Evolutionary conservation across 2,797 vertebrate species (phyloP).

Genomic region (Sciurus vulgaris): DNA sequence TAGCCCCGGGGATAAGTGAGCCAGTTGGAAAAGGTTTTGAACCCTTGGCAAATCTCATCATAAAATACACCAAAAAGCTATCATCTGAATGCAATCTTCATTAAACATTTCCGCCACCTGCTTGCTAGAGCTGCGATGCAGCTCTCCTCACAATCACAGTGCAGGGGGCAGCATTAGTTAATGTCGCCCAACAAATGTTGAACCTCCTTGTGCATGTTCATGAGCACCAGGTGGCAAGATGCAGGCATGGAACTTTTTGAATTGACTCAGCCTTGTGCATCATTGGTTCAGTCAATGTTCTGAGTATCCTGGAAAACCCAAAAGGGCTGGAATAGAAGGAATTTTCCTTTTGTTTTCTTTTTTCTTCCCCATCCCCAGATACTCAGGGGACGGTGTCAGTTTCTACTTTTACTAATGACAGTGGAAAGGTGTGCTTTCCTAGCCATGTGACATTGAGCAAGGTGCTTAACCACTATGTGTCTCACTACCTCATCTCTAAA

Average conservation of each 20-base stretch:
- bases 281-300: slow-evolving; percentile 92
- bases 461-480: background rate
- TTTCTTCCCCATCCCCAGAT: slow-evolving; percentile 86
- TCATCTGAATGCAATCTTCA: slow-evolving; percentile 90
- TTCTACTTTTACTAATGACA: slow-evolving; percentile 92
- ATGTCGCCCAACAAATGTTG: slow-evolving; percentile 89
- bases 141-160: slow-evolving; percentile 95
- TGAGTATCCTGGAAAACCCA: slow-evolving; percentile 91
- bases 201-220: slow-evolving; percentile 84
- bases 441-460: background rate
- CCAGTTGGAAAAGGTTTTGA: slow-evolving; percentile 94
- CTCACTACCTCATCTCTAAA: background rate
- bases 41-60: slow-evolving; percentile 92
- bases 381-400: slow-evolving; percentile 92
- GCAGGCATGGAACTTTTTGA: slow-evolving; percentile 89
- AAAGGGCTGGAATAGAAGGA: slow-evolving; percentile 92
- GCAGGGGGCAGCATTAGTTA: slow-evolving; percentile 92
- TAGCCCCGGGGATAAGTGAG: slow-evolving; percentile 94
- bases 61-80: slow-evolving; percentile 93
- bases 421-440: slow-evolving; percentile 87
- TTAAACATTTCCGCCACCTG: slow-evolving; percentile 92
- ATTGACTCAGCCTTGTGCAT: slow-evolving; percentile 92
- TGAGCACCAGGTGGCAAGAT: background rate
- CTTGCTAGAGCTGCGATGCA: slow-evolving; percentile 93
- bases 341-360: slow-evolving; percentile 89